Percentiles rank a stretch among this genome's conserved stretches.
Evolutionary conservation across 2,113 vertebrate genomes (phyloP).

Genomic region (Tragelaphus buxtoni): DNA sequence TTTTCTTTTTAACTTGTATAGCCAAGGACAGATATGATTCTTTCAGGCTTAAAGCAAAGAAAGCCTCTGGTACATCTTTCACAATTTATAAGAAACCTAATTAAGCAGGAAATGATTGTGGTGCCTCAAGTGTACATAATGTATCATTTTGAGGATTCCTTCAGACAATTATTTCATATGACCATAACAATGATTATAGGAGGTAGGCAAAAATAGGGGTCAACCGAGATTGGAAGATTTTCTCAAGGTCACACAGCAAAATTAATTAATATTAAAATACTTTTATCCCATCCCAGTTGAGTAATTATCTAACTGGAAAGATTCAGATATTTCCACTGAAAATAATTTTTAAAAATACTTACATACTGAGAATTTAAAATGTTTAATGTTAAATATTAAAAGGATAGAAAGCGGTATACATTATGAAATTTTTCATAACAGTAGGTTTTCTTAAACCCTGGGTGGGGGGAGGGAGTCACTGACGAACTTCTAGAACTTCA

Average conservation of each 20-base stretch:
- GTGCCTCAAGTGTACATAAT: neutral
- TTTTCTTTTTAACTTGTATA: neutral
- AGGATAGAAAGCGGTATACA: neutral
- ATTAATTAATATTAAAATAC: constrained; percentile 11
- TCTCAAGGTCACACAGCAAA: neutral
- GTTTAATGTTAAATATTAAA: neutral
- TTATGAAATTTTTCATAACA: neutral
- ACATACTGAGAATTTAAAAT: neutral
- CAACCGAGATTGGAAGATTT: neutral
- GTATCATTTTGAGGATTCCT: neutral
- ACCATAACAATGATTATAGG: neutral
- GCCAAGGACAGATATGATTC: neutral
- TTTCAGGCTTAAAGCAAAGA: neutral
- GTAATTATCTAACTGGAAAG: neutral
- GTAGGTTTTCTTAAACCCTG: neutral
- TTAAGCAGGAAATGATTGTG: neutral
- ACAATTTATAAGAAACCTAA: neutral
- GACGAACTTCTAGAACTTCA: neutral
- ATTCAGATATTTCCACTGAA: neutral
- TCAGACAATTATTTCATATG: neutral
- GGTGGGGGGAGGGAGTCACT: neutral
- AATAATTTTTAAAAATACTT: neutral
- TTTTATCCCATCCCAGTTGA: neutral
- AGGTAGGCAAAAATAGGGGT: neutral
- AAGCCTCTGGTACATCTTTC: neutral